These are phyloP conservation scores for Todus mexicanus DNA, from an alignment of 2,797 vertebrate genomes.

Conservation along the genomic window DNA sequence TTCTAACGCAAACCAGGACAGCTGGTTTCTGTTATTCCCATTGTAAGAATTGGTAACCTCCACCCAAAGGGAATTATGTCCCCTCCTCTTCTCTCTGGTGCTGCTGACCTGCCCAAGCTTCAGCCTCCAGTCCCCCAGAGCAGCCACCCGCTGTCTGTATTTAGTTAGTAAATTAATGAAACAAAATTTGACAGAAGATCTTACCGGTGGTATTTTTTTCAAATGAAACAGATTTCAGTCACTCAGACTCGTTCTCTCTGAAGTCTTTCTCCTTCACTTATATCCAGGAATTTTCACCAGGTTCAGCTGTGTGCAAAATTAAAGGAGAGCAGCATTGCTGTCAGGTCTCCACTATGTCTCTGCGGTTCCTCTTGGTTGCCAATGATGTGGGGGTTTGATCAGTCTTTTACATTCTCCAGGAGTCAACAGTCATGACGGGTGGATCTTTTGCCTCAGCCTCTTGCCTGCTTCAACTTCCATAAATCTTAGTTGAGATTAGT, in stretches of 20 bases:
- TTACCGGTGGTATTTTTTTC: not conserved
- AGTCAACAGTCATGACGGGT: rapidly evolving
- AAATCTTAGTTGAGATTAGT: not conserved
- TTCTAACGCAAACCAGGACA: too few species aligned
- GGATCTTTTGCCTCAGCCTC: not conserved
- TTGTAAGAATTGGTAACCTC: not conserved
- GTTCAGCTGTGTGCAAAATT: not conserved
- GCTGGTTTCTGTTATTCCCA: not conserved
- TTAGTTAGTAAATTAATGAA: not conserved
- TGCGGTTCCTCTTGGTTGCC: not conserved
- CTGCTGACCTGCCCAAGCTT: not conserved
- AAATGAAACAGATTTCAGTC: not conserved
- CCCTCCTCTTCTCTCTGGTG: not conserved
- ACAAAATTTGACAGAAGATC: not conserved
- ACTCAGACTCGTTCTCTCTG: not conserved
- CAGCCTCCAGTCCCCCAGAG: not conserved
- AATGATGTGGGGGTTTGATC: not conserved
- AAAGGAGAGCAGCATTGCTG: not conserved
- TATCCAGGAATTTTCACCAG: not conserved
- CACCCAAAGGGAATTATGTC: too few species aligned
- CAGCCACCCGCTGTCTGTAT: not conserved
- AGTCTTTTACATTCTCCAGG: not conserved
- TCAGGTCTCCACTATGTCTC: not conserved
- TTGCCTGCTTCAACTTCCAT: not conserved
- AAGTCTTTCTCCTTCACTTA: not conserved